Evolutionary conservation across 2,797 vertebrate species (phyloP).

Genomic region (Epinephelus coioides): DNA sequence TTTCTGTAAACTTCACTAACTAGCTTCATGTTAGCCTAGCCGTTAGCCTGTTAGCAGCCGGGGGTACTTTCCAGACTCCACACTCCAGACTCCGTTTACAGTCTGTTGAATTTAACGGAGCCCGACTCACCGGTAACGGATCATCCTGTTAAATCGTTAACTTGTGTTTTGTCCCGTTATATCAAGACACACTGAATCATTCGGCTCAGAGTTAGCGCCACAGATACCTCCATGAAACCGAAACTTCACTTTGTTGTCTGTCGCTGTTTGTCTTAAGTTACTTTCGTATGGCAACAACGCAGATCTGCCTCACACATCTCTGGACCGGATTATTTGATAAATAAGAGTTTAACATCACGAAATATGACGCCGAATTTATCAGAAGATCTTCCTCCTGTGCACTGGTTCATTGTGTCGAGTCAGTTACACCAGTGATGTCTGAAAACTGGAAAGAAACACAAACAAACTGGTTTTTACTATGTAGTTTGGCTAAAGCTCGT

Average conservation of each 20-base stretch:
- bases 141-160: accelerated
- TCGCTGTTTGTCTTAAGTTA: neutral
- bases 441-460: accelerated
- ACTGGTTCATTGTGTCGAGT: no score
- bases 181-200: accelerated
- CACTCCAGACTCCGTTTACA: conserved; percentile 15
- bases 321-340: neutral
- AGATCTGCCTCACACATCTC: neutral
- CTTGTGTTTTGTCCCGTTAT: accelerated
- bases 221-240: neutral
- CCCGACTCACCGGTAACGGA: accelerated
- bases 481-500: neutral
- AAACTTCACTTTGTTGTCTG: neutral
- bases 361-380: neutral
- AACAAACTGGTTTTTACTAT: accelerated
- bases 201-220: neutral
- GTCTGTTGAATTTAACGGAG: neutral
- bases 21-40: conserved; percentile 42
- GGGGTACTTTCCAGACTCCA: neutral
- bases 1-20: conserved; percentile 50
- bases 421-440: no score
- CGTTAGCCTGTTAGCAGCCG: conserved; percentile 27
- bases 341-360: neutral
- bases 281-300: neutral
- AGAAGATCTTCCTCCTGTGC: neutral